Percentiles rank a stretch among this genome's conserved stretches.
Conservation (phyloP, 2,888 invertebrate genomes). For the Tipula confusa region DNA sequence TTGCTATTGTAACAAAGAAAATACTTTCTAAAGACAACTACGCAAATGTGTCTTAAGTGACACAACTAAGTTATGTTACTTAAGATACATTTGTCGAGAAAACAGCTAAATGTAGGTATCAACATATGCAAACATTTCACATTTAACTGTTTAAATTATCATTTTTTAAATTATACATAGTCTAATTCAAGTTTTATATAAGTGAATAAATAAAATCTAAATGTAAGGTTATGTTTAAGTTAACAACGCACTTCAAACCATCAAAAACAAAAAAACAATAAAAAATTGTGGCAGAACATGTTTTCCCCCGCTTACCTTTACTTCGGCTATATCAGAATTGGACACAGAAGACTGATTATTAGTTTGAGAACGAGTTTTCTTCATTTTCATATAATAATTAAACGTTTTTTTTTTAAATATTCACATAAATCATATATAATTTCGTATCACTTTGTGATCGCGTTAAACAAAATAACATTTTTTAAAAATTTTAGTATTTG, state of each 20-base stretch:
- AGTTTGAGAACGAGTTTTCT: slow-evolving; percentile 49
- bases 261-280: background rate
- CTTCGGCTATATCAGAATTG: background rate
- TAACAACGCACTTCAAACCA: background rate
- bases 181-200: no score
- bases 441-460: no score
- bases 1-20: no score
- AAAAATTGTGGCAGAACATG: background rate
- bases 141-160: background rate
- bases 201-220: background rate
- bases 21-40: no score
- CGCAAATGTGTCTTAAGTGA: no score
- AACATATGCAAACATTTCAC: no score
- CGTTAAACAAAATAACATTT: background rate
- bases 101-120: no score
- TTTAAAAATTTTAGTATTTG: background rate
- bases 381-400: slow-evolving; percentile 40
- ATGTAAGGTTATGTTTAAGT: background rate
- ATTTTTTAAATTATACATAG: background rate
- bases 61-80: no score
- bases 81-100: no score
- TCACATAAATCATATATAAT: background rate
- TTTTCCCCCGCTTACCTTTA: background rate
- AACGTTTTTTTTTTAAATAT: background rate
- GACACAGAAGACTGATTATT: background rate